phyloP scores from a whole-genome alignment of 2,797 vertebrate species.

The Oreonectes daqikongensis region DNA sequence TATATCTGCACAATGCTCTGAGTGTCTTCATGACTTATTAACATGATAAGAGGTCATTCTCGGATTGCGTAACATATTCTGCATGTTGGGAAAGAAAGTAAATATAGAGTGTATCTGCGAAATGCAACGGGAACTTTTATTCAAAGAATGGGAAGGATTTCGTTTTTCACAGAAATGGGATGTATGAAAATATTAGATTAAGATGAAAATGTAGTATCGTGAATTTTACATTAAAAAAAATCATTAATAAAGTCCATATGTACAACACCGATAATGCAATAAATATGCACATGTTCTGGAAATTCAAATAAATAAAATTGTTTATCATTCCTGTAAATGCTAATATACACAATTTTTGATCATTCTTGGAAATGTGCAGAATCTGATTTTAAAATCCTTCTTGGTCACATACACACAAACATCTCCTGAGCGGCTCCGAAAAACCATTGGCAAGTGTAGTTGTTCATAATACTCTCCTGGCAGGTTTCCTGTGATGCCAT shows the following conservation, averaged over 20 bases:
- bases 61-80: neutral
- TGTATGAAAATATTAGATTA: neutral
- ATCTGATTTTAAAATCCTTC: neutral
- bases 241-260: too few species aligned
- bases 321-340: neutral
- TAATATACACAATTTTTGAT: neutral
- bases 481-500: constrained; percentile 36
- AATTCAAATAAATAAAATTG: neutral
- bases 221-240: too few species aligned
- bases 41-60: neutral
- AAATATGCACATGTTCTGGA: neutral
- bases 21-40: neutral
- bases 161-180: neutral
- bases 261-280: neutral
- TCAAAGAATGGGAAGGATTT: neutral
- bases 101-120: neutral
- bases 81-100: neutral
- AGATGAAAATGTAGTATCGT: too few species aligned
- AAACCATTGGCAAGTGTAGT: constrained; percentile 23
- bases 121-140: neutral
- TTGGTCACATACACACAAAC: constrained; percentile 15
- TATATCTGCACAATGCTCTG: neutral
- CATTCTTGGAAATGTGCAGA: neutral
- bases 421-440: constrained; percentile 11
- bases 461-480: constrained; percentile 40